A percentile compares a stretch with the other conserved stretches of the same genome.
phyloP scores from a whole-genome alignment of 2,888 invertebrate species.

The Drosophila stalkeri region DNA sequence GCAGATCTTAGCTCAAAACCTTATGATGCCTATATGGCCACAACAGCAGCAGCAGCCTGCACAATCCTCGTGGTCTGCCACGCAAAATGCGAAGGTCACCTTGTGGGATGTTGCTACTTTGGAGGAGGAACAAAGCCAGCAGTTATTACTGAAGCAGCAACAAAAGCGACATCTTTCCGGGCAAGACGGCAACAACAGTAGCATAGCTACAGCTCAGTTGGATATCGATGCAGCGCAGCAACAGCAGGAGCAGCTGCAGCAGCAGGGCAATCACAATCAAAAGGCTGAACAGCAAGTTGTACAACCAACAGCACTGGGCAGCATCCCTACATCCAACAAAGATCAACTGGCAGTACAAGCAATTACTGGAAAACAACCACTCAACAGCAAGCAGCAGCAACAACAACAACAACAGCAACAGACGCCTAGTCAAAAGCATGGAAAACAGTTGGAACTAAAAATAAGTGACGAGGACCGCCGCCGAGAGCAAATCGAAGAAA shows the following conservation, averaged over 20 bases:
- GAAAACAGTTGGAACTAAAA: conserved; percentile 32
- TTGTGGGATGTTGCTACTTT: conserved; percentile 73
- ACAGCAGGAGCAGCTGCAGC: neutral
- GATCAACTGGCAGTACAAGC: conserved; percentile 19
- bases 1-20: conserved; percentile 66
- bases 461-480: conserved; percentile 78
- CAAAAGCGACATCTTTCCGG: conserved; percentile 12
- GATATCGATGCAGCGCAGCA: conserved; percentile 19
- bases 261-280: conserved; percentile 16
- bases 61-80: conserved; percentile 51
- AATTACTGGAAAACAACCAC: conserved; percentile 9
- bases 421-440: conserved; percentile 24
- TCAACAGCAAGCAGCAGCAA: no score
- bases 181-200: conserved; percentile 13
- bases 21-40: conserved; percentile 79
- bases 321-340: conserved; percentile 5
- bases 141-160: conserved; percentile 47
- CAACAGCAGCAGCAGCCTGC: conserved; percentile 39
- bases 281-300: neutral
- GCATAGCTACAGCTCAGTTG: conserved; percentile 1
- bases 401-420: conserved; percentile 19
- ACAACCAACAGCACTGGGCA: conserved; percentile 7
- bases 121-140: conserved; percentile 65
- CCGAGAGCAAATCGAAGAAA: conserved; percentile 80
- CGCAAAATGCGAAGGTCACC: conserved; percentile 53